A percentile compares a stretch with the other conserved stretches of the same genome.
Evolutionary conservation across 2,888 invertebrate genomes (phyloP).

Genomic region (Tenthredo distinguenda): DNA sequence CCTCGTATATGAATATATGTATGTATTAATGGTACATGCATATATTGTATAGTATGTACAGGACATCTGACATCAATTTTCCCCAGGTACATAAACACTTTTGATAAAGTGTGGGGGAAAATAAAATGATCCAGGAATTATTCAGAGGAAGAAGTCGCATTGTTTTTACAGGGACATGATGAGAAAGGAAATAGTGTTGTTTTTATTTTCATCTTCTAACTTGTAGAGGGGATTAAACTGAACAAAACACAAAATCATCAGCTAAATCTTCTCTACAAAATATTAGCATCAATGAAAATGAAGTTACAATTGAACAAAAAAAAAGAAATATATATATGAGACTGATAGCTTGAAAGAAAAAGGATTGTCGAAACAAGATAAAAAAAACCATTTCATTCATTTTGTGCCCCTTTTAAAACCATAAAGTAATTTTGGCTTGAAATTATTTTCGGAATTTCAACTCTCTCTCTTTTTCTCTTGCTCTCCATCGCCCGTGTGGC

Average conservation of each 20-base stretch:
- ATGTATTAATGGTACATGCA: neutral
- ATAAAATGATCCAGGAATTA: neutral
- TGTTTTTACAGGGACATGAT: constrained; percentile 2
- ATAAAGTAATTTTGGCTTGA: neutral
- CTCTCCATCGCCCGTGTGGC: neutral
- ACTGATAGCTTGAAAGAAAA: constrained; percentile 23
- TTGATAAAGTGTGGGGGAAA: neutral
- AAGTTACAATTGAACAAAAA: neutral
- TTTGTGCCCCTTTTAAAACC: neutral
- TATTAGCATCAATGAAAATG: neutral
- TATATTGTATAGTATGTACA: neutral
- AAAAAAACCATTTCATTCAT: neutral
- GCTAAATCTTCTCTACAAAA: constrained; percentile 1
- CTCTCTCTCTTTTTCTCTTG: neutral
- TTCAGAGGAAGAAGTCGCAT: neutral
- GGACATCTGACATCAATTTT: neutral
- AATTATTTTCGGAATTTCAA: neutral
- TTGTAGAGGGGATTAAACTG: neutral
- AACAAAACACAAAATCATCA: neutral
- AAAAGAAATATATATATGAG: neutral
- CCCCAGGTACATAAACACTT: neutral
- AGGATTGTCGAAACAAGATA: neutral
- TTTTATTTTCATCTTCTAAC: neutral
- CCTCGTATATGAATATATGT: constrained; percentile 28
- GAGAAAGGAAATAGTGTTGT: neutral